phyloP scores from a whole-genome alignment of 2,113 vertebrate genomes.

The Asarcornis scutulata region DNA sequence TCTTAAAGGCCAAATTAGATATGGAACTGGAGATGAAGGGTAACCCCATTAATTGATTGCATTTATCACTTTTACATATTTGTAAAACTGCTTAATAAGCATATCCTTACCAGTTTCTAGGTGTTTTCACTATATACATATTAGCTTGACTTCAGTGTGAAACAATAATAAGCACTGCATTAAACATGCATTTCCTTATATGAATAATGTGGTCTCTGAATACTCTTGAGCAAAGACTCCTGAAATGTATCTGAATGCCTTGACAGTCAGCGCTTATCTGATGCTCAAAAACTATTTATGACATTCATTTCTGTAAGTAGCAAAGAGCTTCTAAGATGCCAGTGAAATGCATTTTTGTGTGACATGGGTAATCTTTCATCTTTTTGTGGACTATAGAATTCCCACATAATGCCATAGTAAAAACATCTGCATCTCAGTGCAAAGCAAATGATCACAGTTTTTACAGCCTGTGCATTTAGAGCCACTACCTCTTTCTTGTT shows the following conservation, averaged over 20 bases:
- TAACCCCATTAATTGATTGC: background rate
- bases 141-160: background rate
- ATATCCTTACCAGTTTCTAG: background rate
- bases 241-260: conserved; percentile 9
- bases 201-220: conserved; percentile 47
- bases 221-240: background rate
- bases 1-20: background rate
- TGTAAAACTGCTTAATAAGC: background rate
- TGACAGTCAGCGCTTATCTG: background rate
- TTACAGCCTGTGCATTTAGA: background rate
- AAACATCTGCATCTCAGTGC: background rate
- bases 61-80: background rate
- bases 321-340: background rate
- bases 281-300: conserved; percentile 16
- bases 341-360: conserved; percentile 24
- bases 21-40: background rate
- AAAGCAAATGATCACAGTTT: background rate
- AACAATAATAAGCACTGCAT: background rate
- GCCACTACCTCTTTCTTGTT: background rate
- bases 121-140: conserved; percentile 42
- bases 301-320: conserved; percentile 25
- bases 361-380: conserved; percentile 18
- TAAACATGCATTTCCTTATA: conserved; percentile 36
- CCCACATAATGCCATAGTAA: background rate
- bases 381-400: conserved; percentile 12